These are phyloP conservation scores for Cichladusa arquata DNA, from an alignment of 2,113 vertebrate species.

Conservation along the genomic window DNA sequence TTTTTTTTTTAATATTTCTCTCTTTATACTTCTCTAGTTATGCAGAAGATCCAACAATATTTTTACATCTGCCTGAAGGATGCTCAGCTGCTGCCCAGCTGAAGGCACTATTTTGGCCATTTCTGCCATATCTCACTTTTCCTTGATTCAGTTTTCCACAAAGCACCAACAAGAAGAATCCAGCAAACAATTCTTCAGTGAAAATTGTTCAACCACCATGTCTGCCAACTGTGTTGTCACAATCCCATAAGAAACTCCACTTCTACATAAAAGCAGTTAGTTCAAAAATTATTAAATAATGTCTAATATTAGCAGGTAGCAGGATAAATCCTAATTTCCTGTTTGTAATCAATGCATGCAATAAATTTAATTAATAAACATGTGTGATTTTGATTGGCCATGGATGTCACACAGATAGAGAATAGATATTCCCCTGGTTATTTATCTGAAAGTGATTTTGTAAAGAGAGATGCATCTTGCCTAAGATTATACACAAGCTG, in stretches of 20 bases:
- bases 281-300: neutral
- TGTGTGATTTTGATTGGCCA: neutral
- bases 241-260: neutral
- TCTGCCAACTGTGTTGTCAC: neutral
- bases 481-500: neutral
- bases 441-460: neutral
- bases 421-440: neutral
- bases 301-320: neutral
- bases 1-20: neutral
- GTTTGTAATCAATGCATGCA: neutral
- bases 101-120: neutral
- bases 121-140: neutral
- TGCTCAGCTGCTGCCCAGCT: neutral
- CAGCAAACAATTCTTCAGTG: neutral
- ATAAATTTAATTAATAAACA: neutral
- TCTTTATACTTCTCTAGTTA: neutral
- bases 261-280: neutral
- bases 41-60: neutral
- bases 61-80: neutral
- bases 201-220: neutral
- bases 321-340: neutral
- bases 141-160: neutral
- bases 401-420: neutral
- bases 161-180: neutral
- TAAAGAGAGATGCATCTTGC: neutral